Conservation (phyloP, 2,888 invertebrate species). For the Pristionchus arcanus region DNA sequence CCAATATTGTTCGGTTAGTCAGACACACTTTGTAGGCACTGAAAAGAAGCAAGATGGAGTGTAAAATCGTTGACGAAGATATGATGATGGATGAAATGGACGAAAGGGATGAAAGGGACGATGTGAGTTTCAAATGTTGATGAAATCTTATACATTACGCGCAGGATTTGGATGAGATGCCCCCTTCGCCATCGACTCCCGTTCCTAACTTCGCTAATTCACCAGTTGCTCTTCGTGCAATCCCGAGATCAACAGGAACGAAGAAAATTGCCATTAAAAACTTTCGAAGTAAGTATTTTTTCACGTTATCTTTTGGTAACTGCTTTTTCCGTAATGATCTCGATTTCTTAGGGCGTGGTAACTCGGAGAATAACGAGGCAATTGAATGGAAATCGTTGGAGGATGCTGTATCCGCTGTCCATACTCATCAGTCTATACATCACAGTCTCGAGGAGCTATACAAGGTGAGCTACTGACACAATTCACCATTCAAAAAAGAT, state of each 20-base stretch:
- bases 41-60: constrained; percentile 25
- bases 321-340: not conserved
- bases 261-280: constrained; percentile 52
- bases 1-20: not conserved
- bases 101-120: constrained; percentile 52
- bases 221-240: not conserved
- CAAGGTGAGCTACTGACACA: not conserved
- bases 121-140: constrained; percentile 15
- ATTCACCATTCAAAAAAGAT: not conserved
- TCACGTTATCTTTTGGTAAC: not conserved
- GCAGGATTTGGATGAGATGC: constrained; percentile 46
- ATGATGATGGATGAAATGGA: constrained; percentile 45
- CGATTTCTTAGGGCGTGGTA: not conserved
- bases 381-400: constrained; percentile 36
- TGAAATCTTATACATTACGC: not conserved
- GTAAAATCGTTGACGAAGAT: constrained; percentile 13
- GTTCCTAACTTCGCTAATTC: constrained; percentile 38
- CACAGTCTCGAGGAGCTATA: constrained; percentile 53
- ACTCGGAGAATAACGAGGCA: not conserved
- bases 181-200: constrained; percentile 38
- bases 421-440: constrained; percentile 35
- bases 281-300: constrained; percentile 25
- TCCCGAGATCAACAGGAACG: constrained; percentile 8
- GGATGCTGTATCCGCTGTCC: constrained; percentile 45
- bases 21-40: not conserved